phyloP scores from a whole-genome alignment of 2,888 invertebrate species.

The Himalopsyche tibetana region DNA sequence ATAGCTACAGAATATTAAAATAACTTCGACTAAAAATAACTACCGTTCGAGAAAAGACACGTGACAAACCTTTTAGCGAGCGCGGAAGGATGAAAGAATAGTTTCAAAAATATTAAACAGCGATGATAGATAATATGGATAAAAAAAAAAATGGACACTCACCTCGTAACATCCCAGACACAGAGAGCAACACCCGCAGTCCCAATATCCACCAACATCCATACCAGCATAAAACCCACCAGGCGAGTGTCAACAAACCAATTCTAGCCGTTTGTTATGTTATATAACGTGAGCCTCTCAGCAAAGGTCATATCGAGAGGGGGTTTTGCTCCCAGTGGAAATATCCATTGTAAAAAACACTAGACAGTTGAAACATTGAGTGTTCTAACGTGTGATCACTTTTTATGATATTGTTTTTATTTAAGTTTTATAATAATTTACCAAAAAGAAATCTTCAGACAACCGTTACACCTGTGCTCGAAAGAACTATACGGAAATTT shows the following conservation, averaged over 20 bases:
- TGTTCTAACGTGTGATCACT: no score
- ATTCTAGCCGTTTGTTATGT: conserved; percentile 36
- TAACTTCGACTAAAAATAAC: no score
- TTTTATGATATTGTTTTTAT: no score
- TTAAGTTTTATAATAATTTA: no score
- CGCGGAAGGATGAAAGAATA: conserved; percentile 12
- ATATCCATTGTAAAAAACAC: neutral
- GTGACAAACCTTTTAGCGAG: conserved; percentile 1
- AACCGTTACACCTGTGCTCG: no score
- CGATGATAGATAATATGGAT: conserved; percentile 9
- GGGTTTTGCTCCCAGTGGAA: neutral
- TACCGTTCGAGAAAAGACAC: no score
- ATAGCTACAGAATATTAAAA: no score
- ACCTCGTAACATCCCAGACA: conserved; percentile 59
- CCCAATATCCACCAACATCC: conserved; percentile 63
- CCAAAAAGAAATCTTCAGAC: no score
- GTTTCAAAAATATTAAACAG: conserved; percentile 14
- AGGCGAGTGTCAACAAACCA: conserved; percentile 33
- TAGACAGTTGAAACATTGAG: no score
- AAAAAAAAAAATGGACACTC: conserved; percentile 53
- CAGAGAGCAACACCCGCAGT: conserved; percentile 59
- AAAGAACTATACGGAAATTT: no score
- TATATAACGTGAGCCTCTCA: conserved; percentile 1
- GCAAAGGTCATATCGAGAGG: conserved; percentile 20
- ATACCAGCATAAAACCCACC: conserved; percentile 61